Percentiles rank a stretch among this genome's conserved stretches.
Conservation (phyloP, 2,797 vertebrate genomes). For the Falco concolor region DNA sequence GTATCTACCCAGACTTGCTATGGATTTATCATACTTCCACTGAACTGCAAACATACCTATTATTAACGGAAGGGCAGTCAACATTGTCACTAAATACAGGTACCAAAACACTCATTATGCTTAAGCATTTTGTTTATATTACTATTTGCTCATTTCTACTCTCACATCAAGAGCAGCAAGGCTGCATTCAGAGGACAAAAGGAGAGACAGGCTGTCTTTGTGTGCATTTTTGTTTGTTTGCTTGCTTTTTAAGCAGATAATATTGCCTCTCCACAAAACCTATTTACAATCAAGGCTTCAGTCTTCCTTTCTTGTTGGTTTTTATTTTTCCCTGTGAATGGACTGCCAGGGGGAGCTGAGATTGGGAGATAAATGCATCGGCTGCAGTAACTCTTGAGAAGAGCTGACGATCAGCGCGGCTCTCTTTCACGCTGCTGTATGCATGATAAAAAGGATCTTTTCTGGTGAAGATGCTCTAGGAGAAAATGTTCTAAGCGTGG, state of each 20-base stretch:
- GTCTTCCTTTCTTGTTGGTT: background rate
- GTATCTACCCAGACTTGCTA: background rate
- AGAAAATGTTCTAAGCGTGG: background rate
- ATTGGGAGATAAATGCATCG: background rate
- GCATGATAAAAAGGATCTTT: conserved; percentile 28
- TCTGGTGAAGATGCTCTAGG: background rate
- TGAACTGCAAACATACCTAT: background rate
- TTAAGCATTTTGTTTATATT: background rate
- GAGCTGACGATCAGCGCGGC: background rate
- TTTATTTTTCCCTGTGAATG: background rate
- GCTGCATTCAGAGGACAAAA: background rate
- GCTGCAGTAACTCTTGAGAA: background rate
- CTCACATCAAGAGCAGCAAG: background rate
- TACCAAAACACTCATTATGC: conserved; percentile 7
- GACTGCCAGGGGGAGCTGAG: background rate
- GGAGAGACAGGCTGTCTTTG: background rate
- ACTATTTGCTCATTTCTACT: background rate
- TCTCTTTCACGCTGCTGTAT: background rate
- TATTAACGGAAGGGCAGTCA: background rate
- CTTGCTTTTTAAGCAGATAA: background rate
- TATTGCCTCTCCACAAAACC: background rate
- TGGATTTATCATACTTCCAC: background rate
- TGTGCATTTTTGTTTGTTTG: background rate
- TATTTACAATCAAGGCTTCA: background rate
- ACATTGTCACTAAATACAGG: background rate